Percentiles rank a stretch among this genome's conserved stretches.
Evolutionary conservation across 2,888 invertebrate genomes (phyloP).

Genomic region (Phortica magna): DNA sequence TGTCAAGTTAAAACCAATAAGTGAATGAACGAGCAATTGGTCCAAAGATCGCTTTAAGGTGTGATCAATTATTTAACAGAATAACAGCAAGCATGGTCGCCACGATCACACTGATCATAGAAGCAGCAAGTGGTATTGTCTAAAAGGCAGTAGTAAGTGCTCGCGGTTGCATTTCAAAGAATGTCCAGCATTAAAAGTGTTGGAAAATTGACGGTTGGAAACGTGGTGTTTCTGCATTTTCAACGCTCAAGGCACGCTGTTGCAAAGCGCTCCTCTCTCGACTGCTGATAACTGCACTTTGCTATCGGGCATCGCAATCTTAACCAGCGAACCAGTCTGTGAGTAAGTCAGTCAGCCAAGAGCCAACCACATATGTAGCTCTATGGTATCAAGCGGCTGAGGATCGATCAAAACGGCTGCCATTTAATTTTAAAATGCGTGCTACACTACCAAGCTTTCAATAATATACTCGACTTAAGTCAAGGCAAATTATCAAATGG

Average conservation of each 20-base stretch:
- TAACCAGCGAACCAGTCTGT: not conserved
- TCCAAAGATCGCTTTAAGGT: slow-evolving; percentile 1
- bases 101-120: not conserved
- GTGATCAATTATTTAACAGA: slow-evolving; percentile 20
- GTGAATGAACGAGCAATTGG: not conserved
- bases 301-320: slow-evolving; percentile 16
- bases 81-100: slow-evolving; percentile 8
- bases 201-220: slow-evolving; percentile 16
- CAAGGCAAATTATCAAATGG: not conserved
- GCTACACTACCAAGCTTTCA: not conserved
- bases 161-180: not conserved
- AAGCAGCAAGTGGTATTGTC: not conserved
- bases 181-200: slow-evolving; percentile 23
- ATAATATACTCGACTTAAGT: not conserved
- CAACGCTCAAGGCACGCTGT: slow-evolving; percentile 15
- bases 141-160: not conserved
- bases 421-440: slow-evolving; percentile 17
- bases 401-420: not conserved
- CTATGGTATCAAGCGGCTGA: not conserved
- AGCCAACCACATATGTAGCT: not conserved
- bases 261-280: not conserved
- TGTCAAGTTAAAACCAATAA: not conserved
- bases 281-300: slow-evolving; percentile 13
- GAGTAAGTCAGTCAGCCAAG: not conserved
- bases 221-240: not conserved